These are phyloP conservation scores for Lamellibrachia luymesi DNA, from an alignment of 1,140 invertebrate species.

Conservation along the genomic window DNA sequence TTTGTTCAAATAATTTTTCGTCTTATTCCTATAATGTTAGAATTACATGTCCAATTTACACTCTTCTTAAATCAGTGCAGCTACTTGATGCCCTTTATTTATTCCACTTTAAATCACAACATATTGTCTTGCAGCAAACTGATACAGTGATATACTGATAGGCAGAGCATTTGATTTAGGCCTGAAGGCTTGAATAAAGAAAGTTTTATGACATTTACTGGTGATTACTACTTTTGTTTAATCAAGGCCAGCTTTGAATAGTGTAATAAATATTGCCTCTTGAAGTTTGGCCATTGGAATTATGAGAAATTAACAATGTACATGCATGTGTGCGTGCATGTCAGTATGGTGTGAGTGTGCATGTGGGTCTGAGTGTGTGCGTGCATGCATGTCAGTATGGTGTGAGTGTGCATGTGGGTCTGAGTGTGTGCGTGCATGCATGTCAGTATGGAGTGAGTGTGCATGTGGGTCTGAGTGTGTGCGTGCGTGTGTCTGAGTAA, in stretches of 20 bases:
- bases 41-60: no score
- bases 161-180: neutral
- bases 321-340: constrained; percentile 8
- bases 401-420: no score
- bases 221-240: neutral
- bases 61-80: neutral
- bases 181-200: neutral
- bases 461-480: no score
- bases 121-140: neutral
- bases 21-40: neutral
- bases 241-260: neutral
- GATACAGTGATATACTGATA: neutral
- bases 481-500: neutral
- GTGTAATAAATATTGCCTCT: neutral
- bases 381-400: constrained; percentile 15
- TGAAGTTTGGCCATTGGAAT: neutral
- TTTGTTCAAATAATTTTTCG: neutral
- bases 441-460: neutral
- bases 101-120: neutral
- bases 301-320: neutral
- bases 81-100: neutral
- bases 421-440: no score
- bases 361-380: neutral
- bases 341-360: neutral
- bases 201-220: neutral